Evolutionary conservation across 2,888 invertebrate species (phyloP), one percentile per base, ranked within the genome.

Genomic region (Hylaea fasciaria): DNA sequence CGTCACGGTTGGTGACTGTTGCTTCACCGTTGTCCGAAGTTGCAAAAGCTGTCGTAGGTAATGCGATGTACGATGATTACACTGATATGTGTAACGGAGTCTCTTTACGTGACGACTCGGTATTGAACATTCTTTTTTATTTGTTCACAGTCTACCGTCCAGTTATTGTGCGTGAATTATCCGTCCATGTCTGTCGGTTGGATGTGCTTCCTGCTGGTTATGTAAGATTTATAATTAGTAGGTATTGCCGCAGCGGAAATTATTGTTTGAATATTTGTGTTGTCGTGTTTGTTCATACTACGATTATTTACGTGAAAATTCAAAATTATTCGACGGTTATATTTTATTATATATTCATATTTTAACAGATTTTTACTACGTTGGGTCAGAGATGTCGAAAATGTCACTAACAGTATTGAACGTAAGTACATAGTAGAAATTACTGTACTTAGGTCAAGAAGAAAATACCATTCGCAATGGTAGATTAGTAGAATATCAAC

Each of bases 1-100:
- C 83, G 90, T 87, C 83, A 89, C 80, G 89, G 84, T 85, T 79
- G 78, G 84, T 78, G 78, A 73, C 70, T 72, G 79, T 89, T 89
- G 84, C 89, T 82, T 82, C 89, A 90, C 78, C 71, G 76, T 64
- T 71, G 74, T 75, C 75, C 73, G 81, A 80, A 81, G 86, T 89
- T 89, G 89, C 88, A 82, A 87, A 82, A 86, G 86, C 82, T 87
- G 87, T 86, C 86, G 86, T 81, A 79, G 82, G 77, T 81, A 82
- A 82, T 81, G 76, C 74, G 80, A 80, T 83, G 80, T 81, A 75
- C 76, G 83, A 82, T 83, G 80, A 80, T 82, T 82, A 83, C 80
- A 73, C 78, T 76, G 85, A 82, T 85, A 85, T 82, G 84, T 85
- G 82, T 87, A 89, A 88, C 87, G 86, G 86, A 76, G 78, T 81